Evolutionary conservation across 2,113 vertebrate species (phyloP).

Genomic region (Micronisus gabar): DNA sequence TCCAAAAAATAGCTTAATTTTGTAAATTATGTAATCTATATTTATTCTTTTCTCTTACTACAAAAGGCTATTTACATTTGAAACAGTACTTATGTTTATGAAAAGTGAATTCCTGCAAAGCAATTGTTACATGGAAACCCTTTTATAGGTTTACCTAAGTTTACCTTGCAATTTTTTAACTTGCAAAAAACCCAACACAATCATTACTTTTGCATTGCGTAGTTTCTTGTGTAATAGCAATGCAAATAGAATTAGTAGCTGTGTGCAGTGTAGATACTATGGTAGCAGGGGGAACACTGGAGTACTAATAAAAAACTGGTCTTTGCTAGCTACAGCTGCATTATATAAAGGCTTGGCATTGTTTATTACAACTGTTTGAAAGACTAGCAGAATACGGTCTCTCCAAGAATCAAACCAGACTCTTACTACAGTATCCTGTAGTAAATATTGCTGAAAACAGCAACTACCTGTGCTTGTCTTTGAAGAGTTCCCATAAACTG

Average conservation of each 20-base stretch:
- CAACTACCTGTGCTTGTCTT: neutral
- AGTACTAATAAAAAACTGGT: neutral
- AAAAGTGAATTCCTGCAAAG: neutral
- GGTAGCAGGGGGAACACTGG: neutral
- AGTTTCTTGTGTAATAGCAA: neutral
- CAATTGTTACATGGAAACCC: rapidly evolving
- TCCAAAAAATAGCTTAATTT: neutral
- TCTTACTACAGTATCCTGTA: neutral
- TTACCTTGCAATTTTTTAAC: neutral
- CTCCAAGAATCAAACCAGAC: neutral
- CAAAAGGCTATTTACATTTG: neutral
- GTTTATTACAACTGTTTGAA: neutral
- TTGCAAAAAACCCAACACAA: neutral
- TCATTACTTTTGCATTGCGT: rapidly evolving
- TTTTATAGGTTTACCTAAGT: neutral
- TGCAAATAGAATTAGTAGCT: neutral
- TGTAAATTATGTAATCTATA: neutral
- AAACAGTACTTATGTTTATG: neutral
- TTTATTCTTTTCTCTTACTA: neutral
- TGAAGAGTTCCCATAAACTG: neutral
- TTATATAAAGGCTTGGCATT: neutral
- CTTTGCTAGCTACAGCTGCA: neutral
- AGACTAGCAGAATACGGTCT: neutral
- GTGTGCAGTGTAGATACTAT: neutral
- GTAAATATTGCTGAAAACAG: neutral